These are phyloP conservation scores for Leptopilina myrica DNA, from an alignment of 2,888 invertebrate genomes.

Conservation along the genomic window DNA sequence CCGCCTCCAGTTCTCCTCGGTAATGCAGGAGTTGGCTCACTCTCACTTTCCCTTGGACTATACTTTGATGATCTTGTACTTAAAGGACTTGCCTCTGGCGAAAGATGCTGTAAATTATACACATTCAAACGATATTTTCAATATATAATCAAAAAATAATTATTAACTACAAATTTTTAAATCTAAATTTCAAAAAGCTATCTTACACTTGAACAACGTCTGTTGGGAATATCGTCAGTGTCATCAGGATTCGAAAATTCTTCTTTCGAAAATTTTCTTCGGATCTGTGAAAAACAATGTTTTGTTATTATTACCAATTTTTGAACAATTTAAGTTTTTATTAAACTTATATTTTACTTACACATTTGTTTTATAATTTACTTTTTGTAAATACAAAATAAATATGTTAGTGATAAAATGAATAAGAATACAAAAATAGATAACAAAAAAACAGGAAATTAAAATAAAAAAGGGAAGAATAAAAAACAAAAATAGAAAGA, in stretches of 20 bases:
- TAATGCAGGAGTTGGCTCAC: slow-evolving; percentile 74
- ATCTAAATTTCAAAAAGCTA: not conserved
- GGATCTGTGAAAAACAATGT: slow-evolving; percentile 56
- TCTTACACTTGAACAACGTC: slow-evolving; percentile 73
- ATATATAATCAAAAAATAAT: not conserved
- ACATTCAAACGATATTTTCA: not conserved
- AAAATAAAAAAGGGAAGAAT: not conserved
- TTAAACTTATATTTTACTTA: too few relatives aligned
- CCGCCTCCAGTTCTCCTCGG: slow-evolving; percentile 69
- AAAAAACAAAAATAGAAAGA: too few relatives aligned
- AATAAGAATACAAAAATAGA: too few relatives aligned
- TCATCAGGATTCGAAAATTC: slow-evolving; percentile 73
- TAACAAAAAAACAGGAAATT: not conserved
- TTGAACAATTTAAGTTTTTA: too few relatives aligned
- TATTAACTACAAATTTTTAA: slow-evolving; percentile 11
- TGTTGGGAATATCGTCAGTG: slow-evolving; percentile 70
- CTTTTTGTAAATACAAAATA: too few relatives aligned
- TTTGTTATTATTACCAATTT: not conserved
- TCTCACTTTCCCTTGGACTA: slow-evolving; percentile 75
- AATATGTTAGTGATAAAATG: too few relatives aligned
- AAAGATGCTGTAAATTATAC: slow-evolving; percentile 67
- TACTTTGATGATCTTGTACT: slow-evolving; percentile 74
- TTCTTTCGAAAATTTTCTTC: slow-evolving; percentile 70
- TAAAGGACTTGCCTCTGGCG: slow-evolving; percentile 74
- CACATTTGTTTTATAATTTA: too few relatives aligned